Base-by-base conservation (phyloP, 2,888 invertebrate genomes). In the Cephalotes varians region DNA sequence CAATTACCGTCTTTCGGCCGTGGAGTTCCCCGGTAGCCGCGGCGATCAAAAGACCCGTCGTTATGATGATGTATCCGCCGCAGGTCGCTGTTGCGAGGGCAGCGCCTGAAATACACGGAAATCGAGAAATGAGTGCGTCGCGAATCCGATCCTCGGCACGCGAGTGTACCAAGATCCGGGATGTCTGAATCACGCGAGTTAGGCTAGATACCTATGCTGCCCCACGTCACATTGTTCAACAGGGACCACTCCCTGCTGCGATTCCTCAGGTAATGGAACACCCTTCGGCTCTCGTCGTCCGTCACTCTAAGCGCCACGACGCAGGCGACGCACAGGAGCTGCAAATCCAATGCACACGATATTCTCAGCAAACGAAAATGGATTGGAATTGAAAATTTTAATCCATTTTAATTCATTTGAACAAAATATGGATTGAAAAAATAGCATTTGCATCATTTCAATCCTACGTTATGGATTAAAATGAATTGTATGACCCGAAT, bases 181-280 rank as follows among this genome's bases (percentile, higher is more conserved):
- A 4, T 73, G n/a, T 6, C 1, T 64, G 81, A 74, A 67, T 76
- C 76, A 67, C 2, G 7, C 47, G 34, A 54, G 62, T 37, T 51
- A 73, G 84, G 40, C 40, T n/a, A 80, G 44, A 12, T 44, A 9
- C n/a, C 97, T 54, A 97, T 95, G 37, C 96, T 95, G 91, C 96
- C 97, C 97, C 97, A 97, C 0, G 97, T 97, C 87, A 97, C 96
- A 65, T 97, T 97, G 90, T 96, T 97, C 86, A 97, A 95, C 44
- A 97, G 95, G 49, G 97, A 96, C 97, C 97, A 97, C 95, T 97
- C 97, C 64, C 96, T 95, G 40, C 97, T 97, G 82, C 96, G 93
- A 95, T 97, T 97, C 94, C 97, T 96, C 86, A 97, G 95, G 90
- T 96, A 96, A 86, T 97, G 95, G 91, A 96, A 96, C 88, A 97